A percentile compares a stretch with the other conserved stretches of the same genome.
phyloP scores from a whole-genome alignment of 2,797 vertebrate species.

The Hypotaenidia okinawae region DNA sequence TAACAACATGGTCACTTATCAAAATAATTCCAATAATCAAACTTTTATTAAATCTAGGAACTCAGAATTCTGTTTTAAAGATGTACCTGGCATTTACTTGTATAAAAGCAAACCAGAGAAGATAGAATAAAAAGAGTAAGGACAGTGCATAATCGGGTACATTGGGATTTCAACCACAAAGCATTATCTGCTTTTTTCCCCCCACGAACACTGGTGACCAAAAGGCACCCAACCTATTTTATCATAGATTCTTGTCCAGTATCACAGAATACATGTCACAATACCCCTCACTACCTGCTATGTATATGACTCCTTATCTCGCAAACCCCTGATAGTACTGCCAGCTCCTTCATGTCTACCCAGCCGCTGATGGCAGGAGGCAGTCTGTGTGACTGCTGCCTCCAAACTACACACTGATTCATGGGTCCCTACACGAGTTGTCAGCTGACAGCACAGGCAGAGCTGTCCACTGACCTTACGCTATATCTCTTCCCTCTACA shows the following conservation, averaged over 20 bases:
- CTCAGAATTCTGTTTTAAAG: background rate
- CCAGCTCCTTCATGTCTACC: background rate
- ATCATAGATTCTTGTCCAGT: background rate
- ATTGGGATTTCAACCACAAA: background rate
- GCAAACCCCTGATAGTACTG: background rate
- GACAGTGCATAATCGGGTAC: background rate
- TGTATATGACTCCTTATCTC: background rate
- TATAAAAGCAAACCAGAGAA: background rate
- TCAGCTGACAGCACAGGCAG: background rate
- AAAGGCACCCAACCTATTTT: background rate
- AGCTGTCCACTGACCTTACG: accelerated
- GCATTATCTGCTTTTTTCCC: background rate
- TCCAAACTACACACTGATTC: background rate
- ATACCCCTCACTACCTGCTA: background rate
- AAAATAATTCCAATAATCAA: background rate
- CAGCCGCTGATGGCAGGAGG: background rate
- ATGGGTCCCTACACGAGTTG: accelerated
- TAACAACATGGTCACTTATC: background rate
- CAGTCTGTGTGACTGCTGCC: accelerated
- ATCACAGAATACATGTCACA: background rate
- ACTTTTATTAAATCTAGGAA: background rate
- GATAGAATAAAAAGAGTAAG: background rate
- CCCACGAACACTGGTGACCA: background rate
- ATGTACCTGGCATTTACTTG: background rate
- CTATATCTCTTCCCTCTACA: background rate